Conservation (phyloP, 2,888 invertebrate genomes). For the Perizoma affinitatum region DNA sequence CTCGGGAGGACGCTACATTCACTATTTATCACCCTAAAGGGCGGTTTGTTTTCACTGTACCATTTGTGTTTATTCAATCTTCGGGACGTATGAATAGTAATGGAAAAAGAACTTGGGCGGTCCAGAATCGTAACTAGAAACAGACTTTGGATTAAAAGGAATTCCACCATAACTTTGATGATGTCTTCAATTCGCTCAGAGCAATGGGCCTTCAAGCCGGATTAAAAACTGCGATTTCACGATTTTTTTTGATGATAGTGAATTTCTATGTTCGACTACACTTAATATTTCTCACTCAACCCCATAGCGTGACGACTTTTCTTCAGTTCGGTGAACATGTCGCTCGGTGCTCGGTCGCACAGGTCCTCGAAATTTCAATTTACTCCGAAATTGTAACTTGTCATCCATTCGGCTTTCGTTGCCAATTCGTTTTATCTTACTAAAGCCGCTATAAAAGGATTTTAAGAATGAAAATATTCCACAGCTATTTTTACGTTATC, state of each 20-base stretch:
- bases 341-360: constrained; percentile 28
- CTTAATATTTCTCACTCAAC: constrained; percentile 19
- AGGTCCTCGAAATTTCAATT: constrained; percentile 36
- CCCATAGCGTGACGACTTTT: constrained; percentile 24
- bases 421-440: constrained; percentile 34
- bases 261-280: constrained; percentile 13
- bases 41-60: constrained; percentile 34
- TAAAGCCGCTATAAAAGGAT: constrained; percentile 27
- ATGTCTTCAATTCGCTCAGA: no score
- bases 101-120: constrained; percentile 18
- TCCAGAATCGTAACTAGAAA: constrained; percentile 6
- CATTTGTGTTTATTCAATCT: constrained; percentile 35
- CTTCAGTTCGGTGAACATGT: constrained; percentile 32
- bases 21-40: constrained; percentile 47
- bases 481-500: constrained; percentile 8
- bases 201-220: neutral
- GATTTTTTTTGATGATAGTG: constrained; percentile 1
- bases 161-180: no score
- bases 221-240: neutral
- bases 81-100: constrained; percentile 26
- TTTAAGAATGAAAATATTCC: constrained; percentile 18
- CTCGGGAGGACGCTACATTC: constrained; percentile 37
- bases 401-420: constrained; percentile 36
- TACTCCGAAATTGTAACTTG: constrained; percentile 36
- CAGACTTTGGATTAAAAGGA: constrained; percentile 1